Percentiles rank a stretch among this genome's conserved stretches.
Conservation (phyloP, 2,797 vertebrate species). For the Rhodeus uyekii region DNA sequence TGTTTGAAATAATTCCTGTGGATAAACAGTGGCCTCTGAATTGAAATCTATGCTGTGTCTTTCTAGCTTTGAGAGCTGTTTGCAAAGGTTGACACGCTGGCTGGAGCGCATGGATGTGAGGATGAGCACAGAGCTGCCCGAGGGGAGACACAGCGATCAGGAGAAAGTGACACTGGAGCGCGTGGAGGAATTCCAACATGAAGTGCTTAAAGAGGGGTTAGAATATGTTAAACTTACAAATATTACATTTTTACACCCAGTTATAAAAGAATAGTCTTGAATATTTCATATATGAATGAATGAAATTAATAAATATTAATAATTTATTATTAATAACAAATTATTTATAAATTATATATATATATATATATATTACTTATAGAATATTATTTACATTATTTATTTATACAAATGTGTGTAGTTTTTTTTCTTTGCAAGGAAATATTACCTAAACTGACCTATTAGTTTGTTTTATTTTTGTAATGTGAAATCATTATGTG, state of each 20-base stretch:
- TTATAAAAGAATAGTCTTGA: no score
- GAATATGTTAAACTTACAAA: not conserved
- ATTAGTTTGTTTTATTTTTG: not conserved
- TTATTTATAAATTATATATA: no score
- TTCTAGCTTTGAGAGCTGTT: slow-evolving; percentile 87
- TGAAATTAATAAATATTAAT: not conserved
- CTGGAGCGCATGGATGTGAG: slow-evolving; percentile 88
- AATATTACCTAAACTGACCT: not conserved
- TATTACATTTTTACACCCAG: no score
- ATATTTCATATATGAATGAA: not conserved
- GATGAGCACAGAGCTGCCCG: slow-evolving; percentile 84
- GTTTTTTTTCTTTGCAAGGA: not conserved
- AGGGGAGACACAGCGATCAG: slow-evolving; percentile 81
- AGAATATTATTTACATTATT: not conserved
- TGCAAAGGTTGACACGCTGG: slow-evolving; percentile 88
- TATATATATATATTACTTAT: no score
- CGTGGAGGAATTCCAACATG: slow-evolving; percentile 90
- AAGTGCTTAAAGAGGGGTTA: slow-evolving; percentile 91
- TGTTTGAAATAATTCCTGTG: not conserved
- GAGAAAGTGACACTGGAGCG: slow-evolving; percentile 89
- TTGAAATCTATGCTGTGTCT: slow-evolving; percentile 1
- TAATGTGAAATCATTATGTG: not conserved
- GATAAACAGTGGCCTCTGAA: not conserved
- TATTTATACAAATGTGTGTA: not conserved
- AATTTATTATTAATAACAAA: not conserved